Evolutionary conservation across 2,888 invertebrate genomes (phyloP).

Genomic region (Venusia cambrica): DNA sequence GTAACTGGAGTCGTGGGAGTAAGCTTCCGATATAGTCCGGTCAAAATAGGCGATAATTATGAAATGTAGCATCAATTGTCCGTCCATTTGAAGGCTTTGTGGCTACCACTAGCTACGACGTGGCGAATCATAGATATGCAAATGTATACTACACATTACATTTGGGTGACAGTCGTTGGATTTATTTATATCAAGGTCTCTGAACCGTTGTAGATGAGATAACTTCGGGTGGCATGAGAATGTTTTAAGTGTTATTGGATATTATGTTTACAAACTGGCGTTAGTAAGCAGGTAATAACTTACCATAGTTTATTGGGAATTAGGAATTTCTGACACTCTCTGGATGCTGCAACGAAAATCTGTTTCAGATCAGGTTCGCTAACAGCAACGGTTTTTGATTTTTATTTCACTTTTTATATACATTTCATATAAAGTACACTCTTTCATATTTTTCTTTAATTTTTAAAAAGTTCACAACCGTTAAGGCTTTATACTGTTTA

Average conservation of each 20-base stretch:
- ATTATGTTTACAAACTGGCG: conserved; percentile 15
- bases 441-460: too few species aligned
- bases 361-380: too few species aligned
- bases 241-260: conserved; percentile 20
- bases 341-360: too few species aligned
- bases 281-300: conserved; percentile 18
- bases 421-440: too few species aligned
- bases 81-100: conserved; percentile 72
- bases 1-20: conserved; percentile 38
- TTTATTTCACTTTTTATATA: too few species aligned
- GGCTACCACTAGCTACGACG: conserved; percentile 49
- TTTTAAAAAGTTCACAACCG: too few species aligned
- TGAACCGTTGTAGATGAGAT: conserved; percentile 16
- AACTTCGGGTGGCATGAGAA: conserved; percentile 15
- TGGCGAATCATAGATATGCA: conserved; percentile 58
- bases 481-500: too few species aligned
- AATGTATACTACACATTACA: conserved; percentile 41
- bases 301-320: conserved; percentile 15
- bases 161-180: conserved; percentile 29
- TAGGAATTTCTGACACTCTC: conserved; percentile 2
- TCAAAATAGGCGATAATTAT: conserved; percentile 78
- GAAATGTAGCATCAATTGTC: conserved; percentile 75
- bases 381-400: too few species aligned
- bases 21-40: conserved; percentile 69
- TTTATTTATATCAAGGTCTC: conserved; percentile 21